Conservation (phyloP, 2,113 vertebrate species). For the Dendrocopos noguchii region DNA sequence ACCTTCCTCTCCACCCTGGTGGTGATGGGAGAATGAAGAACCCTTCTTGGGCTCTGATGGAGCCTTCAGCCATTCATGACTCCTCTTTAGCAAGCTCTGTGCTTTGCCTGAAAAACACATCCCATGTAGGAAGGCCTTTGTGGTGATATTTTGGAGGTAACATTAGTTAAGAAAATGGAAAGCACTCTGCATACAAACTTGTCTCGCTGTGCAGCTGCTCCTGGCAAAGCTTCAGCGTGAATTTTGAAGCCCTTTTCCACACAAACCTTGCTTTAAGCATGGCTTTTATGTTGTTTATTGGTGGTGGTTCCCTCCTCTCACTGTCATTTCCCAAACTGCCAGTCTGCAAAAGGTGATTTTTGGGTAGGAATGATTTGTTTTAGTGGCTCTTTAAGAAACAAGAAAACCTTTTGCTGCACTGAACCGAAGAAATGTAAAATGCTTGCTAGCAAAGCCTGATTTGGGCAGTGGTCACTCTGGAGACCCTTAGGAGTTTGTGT, state of each 20-base stretch:
- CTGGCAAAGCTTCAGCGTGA: not conserved
- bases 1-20: conserved; percentile 10
- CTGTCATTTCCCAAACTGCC: not conserved
- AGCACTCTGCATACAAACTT: not conserved
- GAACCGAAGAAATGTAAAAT: not conserved
- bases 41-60: not conserved
- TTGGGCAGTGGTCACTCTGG: not conserved
- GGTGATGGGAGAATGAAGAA: not conserved
- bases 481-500: not conserved
- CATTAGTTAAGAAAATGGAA: not conserved
- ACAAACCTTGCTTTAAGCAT: not conserved
- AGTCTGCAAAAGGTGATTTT: not conserved
- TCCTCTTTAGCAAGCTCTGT: not conserved
- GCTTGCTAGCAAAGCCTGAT: not conserved
- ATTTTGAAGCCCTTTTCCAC: not conserved
- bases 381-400: not conserved
- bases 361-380: not conserved
- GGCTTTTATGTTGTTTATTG: not conserved
- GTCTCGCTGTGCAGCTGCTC: not conserved
- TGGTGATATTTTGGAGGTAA: not conserved
- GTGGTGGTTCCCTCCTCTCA: not conserved
- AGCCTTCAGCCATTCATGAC: not conserved
- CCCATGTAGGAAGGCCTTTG: not conserved
- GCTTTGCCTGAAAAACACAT: not conserved
- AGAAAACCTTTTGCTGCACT: not conserved